Evolutionary conservation across 2,797 vertebrate genomes (phyloP), one percentile per base, ranked within the genome.

Genomic region (Gambusia yucatana): DNA sequence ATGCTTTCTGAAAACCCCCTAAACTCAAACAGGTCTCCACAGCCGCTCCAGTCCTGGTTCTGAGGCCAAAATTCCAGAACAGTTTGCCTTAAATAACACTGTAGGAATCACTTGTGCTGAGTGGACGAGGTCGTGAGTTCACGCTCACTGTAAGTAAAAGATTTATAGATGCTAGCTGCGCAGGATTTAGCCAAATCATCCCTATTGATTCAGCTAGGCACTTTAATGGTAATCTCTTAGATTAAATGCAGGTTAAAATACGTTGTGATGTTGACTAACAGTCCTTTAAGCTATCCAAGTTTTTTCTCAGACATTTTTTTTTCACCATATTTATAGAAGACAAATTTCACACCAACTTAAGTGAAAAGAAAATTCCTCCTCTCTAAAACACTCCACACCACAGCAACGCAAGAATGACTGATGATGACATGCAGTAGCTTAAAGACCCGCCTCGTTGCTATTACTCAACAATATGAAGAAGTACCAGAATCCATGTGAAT

Each of bases 1-100:
- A 88, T 79, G 59, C 88, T 83, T 84, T 80, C 88, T 46, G 57
- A 80, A 91, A 86, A 89, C 89, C 78, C 50, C 41, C 46, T 77
- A 84, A 77, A 89, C 76, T 87, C 77, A 69, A 91, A 59, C 85
- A 83, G 76, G 87, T 94, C 81, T 76, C 82, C 84, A 61, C 73
- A 50, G 22, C 67, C 41, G 52, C n/a, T 52, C 65, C 72, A 78
- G 65, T 82, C 69, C n/a, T 63, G 77, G 76, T 59, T 73, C 36
- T 41, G 0, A n/a, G 7, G 75, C 67, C 69, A 80, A 77, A 77
- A 73, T 14, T 71, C 14, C 0, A 44, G 2, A 77, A n/a, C 48
- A 39, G 41, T 41, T 14, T 57, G 65, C 46, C 67, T 75, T 72
- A 63, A 69, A 1, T 36, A 30, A 50, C 33, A 67, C 16, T 46